A percentile compares a stretch with the other conserved stretches of the same genome.
Conservation (phyloP, 2,113 vertebrate genomes). For the Clarias gariepinus region DNA sequence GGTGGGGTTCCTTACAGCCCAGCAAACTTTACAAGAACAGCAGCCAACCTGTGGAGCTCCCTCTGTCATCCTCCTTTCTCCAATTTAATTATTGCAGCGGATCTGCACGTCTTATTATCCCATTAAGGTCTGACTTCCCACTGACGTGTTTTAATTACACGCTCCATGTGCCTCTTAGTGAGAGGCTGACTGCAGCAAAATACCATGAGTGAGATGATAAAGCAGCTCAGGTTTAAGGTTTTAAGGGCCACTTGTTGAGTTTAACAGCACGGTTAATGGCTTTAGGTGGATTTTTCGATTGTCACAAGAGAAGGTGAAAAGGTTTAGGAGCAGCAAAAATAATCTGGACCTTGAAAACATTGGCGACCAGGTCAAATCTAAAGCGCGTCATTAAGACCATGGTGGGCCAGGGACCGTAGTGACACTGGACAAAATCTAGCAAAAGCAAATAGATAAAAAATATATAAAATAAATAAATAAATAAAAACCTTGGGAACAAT, state of each 20-base stretch:
- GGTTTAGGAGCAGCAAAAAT: neutral
- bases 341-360: neutral
- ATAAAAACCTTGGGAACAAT: neutral
- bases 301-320: neutral
- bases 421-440: neutral
- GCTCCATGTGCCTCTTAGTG: slow-evolving; percentile 27
- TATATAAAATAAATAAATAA: too few relatives aligned
- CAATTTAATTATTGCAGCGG: slow-evolving; percentile 43
- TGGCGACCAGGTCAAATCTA: neutral
- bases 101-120: slow-evolving; percentile 48
- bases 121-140: slow-evolving; percentile 33
- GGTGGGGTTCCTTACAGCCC: neutral
- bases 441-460: neutral
- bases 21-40: slow-evolving; percentile 18
- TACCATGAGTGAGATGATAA: slow-evolving; percentile 17
- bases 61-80: neutral
- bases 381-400: neutral
- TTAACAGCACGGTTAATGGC: neutral
- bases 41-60: slow-evolving; percentile 15
- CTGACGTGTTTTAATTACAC: slow-evolving; percentile 55
- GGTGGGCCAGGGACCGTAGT: too few relatives aligned
- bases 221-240: neutral
- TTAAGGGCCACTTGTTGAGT: slow-evolving; percentile 5
- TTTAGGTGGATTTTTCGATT: neutral
- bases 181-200: slow-evolving; percentile 22